Evolutionary conservation across 2,888 invertebrate species (phyloP).

Genomic region (Campoletis raptor): DNA sequence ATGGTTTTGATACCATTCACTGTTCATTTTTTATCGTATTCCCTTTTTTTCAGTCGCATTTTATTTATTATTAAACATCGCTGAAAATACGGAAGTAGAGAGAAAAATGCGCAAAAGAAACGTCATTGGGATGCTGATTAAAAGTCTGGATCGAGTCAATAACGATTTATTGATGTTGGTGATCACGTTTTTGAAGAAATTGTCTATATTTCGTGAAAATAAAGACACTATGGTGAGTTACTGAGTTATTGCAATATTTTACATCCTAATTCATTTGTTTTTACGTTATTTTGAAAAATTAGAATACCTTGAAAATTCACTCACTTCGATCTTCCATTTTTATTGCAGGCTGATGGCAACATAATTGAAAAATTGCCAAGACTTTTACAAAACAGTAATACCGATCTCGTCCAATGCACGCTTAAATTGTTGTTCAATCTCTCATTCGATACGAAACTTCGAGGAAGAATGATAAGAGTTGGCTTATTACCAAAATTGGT

Average conservation of each 20-base stretch:
- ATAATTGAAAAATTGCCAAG: constrained; percentile 94
- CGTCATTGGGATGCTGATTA: constrained; percentile 94
- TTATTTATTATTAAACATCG: constrained; percentile 97
- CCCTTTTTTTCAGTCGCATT: constrained; percentile 89
- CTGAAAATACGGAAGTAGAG: constrained; percentile 97
- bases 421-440: constrained; percentile 97
- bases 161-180: constrained; percentile 95
- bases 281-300: constrained; percentile 23
- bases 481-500: constrained; percentile 96
- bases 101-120: constrained; percentile 98
- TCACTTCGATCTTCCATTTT: constrained; percentile 26
- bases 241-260: background rate
- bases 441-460: constrained; percentile 95
- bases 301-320: constrained; percentile 1
- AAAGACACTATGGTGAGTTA: constrained; percentile 93
- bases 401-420: constrained; percentile 92
- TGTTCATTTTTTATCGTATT: background rate
- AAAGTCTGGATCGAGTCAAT: constrained; percentile 95
- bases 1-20: background rate
- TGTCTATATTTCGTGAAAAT: constrained; percentile 97
- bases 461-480: constrained; percentile 95
- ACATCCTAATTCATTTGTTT: background rate
- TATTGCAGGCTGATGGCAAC: constrained; percentile 88
- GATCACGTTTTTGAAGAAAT: constrained; percentile 97
- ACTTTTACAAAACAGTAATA: constrained; percentile 88